Evolutionary conservation across 2,797 vertebrate species (phyloP).

Genomic region (Pipistrellus nathusii): DNA sequence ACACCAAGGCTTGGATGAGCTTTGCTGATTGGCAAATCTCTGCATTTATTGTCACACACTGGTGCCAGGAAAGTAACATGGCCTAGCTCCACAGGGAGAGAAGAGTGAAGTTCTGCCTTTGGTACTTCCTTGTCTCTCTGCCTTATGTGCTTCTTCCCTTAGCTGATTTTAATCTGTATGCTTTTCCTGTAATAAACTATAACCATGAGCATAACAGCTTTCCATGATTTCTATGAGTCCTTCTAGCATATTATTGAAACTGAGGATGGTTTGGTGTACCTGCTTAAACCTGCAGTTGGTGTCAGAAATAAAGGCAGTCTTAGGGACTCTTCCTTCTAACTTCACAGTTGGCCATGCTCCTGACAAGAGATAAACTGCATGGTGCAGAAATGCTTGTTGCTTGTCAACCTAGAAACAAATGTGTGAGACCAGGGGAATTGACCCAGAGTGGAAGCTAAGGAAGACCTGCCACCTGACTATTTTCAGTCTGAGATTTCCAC

Average conservation of each 20-base stretch:
- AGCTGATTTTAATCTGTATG: background rate
- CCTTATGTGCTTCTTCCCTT: background rate
- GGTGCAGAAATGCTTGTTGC: background rate
- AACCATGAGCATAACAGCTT: background rate
- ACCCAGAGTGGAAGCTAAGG: background rate
- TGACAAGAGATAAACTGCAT: background rate
- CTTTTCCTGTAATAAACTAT: background rate
- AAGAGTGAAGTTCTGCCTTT: background rate
- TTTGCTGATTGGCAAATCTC: background rate
- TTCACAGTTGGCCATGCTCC: background rate
- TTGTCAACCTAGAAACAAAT: background rate
- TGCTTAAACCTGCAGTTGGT: background rate
- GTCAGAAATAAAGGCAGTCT: background rate
- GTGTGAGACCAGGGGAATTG: background rate
- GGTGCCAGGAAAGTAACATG: background rate
- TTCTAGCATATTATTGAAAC: background rate
- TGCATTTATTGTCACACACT: background rate
- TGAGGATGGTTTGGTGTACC: background rate
- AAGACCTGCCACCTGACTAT: background rate
- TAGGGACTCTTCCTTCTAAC: background rate
- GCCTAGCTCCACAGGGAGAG: background rate
- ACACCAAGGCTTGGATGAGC: background rate
- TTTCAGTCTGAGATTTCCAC: background rate
- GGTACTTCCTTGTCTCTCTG: background rate
- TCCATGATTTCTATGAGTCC: background rate